Evolutionary conservation across 2,888 invertebrate genomes (phyloP).

Genomic region (Cordilura impudica): DNA sequence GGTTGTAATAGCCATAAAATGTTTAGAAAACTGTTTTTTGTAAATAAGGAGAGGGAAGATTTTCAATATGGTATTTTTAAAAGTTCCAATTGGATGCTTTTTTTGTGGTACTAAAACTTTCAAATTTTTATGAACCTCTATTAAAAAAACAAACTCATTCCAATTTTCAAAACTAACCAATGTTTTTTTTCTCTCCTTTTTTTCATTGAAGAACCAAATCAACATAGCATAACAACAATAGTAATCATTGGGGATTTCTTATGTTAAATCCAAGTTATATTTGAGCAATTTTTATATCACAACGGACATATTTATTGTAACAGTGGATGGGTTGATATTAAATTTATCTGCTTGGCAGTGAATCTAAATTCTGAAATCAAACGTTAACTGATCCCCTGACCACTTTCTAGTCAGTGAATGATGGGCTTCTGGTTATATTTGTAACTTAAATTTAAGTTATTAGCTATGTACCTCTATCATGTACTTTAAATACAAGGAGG

Average conservation of each 20-base stretch:
- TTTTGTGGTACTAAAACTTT: background rate
- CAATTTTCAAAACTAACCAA: background rate
- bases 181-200: background rate
- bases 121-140: background rate
- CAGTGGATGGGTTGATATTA: too few species aligned
- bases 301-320: background rate
- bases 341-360: too few species aligned
- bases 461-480: too few species aligned
- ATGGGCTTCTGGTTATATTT: too few species aligned
- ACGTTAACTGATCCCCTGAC: too few species aligned
- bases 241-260: constrained; percentile 17
- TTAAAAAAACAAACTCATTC: background rate
- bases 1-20: background rate
- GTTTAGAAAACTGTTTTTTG: background rate
- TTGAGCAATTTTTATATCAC: background rate
- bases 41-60: background rate
- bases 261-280: background rate
- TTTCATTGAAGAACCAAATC: background rate
- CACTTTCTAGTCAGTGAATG: too few species aligned
- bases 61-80: background rate
- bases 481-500: too few species aligned
- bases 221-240: background rate
- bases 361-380: too few species aligned
- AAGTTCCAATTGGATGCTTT: background rate
- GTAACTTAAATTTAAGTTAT: too few species aligned